phyloP scores from a whole-genome alignment of 2,113 vertebrate species.

The Lamprotornis superbus region DNA sequence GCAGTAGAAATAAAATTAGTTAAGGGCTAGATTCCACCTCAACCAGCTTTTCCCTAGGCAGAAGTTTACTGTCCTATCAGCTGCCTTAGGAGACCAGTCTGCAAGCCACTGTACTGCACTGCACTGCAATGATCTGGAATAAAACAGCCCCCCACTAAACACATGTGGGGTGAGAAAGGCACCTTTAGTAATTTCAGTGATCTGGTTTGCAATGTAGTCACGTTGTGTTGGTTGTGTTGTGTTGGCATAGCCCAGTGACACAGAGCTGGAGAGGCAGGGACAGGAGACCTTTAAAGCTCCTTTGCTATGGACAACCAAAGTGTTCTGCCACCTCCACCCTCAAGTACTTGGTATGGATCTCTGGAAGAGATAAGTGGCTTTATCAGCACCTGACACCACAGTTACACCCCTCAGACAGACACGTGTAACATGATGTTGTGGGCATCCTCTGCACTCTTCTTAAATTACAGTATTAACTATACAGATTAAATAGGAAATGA shows the following conservation, averaged over 20 bases:
- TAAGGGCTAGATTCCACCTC: not conserved
- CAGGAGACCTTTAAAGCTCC: not conserved
- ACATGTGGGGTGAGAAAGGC: not conserved
- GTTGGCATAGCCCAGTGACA: too few species aligned
- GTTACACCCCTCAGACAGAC: not conserved
- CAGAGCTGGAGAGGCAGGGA: not conserved
- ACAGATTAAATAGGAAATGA: not conserved
- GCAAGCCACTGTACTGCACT: not conserved
- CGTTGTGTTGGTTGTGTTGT: not conserved
- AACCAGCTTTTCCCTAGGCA: not conserved
- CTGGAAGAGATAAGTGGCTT: not conserved
- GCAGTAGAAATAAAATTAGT: not conserved
- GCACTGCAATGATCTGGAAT: not conserved
- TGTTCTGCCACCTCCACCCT: not conserved
- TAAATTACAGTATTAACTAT: not conserved
- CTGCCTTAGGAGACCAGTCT: not conserved
- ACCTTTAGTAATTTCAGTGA: not conserved
- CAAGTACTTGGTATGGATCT: not conserved
- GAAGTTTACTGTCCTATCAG: not conserved
- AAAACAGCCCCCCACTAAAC: not conserved
- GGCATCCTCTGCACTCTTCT: not conserved
- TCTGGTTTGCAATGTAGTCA: not conserved
- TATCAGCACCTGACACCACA: rapidly evolving
- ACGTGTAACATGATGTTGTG: not conserved
- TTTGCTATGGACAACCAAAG: not conserved